Base-by-base conservation (phyloP, 2,888 invertebrate species). In the Zygaena filipendulae region DNA sequence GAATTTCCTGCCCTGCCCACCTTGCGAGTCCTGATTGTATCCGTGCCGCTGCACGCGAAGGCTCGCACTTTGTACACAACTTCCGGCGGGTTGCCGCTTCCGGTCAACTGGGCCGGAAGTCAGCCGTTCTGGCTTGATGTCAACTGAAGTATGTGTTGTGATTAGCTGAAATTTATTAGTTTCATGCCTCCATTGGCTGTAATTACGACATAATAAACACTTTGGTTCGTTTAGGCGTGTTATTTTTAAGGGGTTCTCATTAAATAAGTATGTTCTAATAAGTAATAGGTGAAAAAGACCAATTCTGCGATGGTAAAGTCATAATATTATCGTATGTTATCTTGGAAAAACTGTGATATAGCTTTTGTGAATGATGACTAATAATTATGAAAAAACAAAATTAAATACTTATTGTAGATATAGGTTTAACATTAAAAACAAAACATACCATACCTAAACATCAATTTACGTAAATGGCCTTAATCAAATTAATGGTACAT, bases 11-110 rank as follows among this genome's bases (percentile, higher is more conserved):
- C 25, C 33, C 8, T 33, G 26, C 20, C 12, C 12, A 19, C 32
- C 34, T 23, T 27, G 11, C 32, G 21, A 23, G 28, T 29, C 32
- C 26, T 27, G 43, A 41, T 42, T 31, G 32, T 40, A 43, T 41
- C 41, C 35, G 34, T 25, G 8, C 5, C 30, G 25, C 33, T 34
- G 56, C 72, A 74, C 75, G 74, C 72, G 63, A 75, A 70, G 69
- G 61, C 72, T 72, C 64, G 60, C 70, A 69, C 70, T 74, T 72
- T 74, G 72, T 74, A 70, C 70, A 71, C 74, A 64, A 70, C 72
- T 70, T 70, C 70, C 70, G 64, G 57, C 36, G 40, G 45, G 42
- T 58, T 58, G 54, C 49, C 51, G 49, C 52, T 52, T 50, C 58
- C 59, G 56, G 60, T 57, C 63, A 51, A 55, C 58, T 56, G 48